Base-by-base conservation (phyloP, 1,140 invertebrate genomes). In the Bacillus rossius region DNA sequence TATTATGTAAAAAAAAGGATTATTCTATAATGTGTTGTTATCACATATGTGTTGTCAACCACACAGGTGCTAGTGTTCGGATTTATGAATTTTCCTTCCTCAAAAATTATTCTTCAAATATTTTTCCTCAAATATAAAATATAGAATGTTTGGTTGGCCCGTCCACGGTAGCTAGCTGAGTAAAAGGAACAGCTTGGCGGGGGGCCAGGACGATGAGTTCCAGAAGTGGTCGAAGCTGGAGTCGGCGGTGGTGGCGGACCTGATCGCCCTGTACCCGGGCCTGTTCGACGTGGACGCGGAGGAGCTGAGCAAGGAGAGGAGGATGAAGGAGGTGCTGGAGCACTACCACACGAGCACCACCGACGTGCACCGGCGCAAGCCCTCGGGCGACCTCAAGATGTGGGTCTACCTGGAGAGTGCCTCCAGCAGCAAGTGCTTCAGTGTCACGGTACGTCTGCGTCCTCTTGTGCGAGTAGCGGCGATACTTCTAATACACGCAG, bases 371-470 rank as follows among this genome's bases (percentile, higher is more conserved):
- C 74, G 81, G 25, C 73, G 81, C 0, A 86, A 86, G 63, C 81
- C 82, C 0, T 88, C 88, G 0, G 89, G 89, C 0, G 88, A 92
- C 68, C 79, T 93, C 20, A 83, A 85, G 68, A 80, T 91, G n/a
- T 91, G 88, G 87, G 82, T 92, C 60, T 84, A 87, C 67, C 74
- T 87, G 1, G 67, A 76, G 13, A 78, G 71, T 41, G 80, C 67
- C 66, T 71, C 76, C 59, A 65, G 68, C 19, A 82, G 81, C 53
- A 74, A 82, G 65, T 82, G 83, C 64, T 75, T 84, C 13, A 82
- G 82, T 66, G 73, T 84, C 14, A 77, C 81, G 42, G 85, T 87
- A 69, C 80, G 79, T 75, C n/a, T 25, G 29, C 29, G n/a, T n/a
- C n/a, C n/a, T n/a, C n/a, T n/a, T n/a, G n/a, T n/a, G n/a, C n/a